Percentiles rank a stretch among this genome's conserved stretches.
These are phyloP conservation scores for Tyto alba DNA, from an alignment of 2,113 vertebrate genomes.

Conservation along the genomic window DNA sequence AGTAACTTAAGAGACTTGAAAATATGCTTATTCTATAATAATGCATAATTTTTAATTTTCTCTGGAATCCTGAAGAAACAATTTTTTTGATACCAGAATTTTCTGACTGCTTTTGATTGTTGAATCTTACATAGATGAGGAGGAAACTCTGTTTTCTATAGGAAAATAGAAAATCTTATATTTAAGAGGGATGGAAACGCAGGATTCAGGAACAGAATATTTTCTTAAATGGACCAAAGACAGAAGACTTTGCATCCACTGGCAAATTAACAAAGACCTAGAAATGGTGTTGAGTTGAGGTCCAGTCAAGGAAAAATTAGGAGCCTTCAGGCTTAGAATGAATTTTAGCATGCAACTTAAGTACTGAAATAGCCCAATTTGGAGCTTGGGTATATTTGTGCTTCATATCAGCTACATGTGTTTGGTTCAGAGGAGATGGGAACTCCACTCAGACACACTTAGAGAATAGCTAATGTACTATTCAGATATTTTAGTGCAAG, in stretches of 20 bases:
- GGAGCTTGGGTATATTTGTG: neutral
- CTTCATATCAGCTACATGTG: accelerated
- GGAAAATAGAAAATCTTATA: neutral
- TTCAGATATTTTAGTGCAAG: neutral
- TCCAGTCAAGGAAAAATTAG: neutral
- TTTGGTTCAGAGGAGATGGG: neutral
- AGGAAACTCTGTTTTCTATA: neutral
- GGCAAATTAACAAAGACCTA: neutral
- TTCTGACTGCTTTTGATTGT: neutral
- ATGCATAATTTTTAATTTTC: neutral
- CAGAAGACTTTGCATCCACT: neutral
- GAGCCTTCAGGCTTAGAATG: neutral
- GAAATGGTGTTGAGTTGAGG: neutral
- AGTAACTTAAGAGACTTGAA: neutral
- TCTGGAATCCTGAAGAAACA: neutral
- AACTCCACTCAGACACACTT: neutral
- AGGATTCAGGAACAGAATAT: neutral
- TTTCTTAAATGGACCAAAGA: neutral
- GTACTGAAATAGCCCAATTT: neutral
- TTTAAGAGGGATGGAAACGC: neutral
- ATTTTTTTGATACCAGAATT: neutral
- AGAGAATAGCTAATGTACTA: neutral
- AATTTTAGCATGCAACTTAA: neutral
- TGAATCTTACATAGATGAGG: neutral
- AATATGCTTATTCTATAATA: neutral